Base-by-base conservation (phyloP, 1,140 invertebrate species). In the Drosophila insularis region DNA sequence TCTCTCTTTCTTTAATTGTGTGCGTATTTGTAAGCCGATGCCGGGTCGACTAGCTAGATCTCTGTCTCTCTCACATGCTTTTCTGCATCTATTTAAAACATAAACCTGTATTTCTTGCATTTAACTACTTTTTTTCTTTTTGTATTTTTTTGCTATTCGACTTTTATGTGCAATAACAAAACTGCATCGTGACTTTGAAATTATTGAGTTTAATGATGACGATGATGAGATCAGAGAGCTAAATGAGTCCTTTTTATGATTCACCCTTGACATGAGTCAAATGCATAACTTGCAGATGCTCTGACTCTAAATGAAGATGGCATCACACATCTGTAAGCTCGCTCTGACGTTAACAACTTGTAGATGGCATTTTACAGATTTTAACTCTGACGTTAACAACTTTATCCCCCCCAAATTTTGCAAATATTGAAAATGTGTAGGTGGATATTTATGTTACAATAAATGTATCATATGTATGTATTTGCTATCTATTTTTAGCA, bases 101-200 rank as follows among this genome's bases (percentile, higher is more conserved):
- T 13, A 61, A 76, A 76, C 73, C 62, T 14, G 72, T 76, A 76
- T 75, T 54, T 19, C 66, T 63, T 60, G 40, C 60, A 55, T 31
- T 13, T 31, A 27, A 23, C 23, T 23, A 5, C 27, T 27, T 27
- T 5, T 27, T 27, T 5, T 27, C n/a, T 27, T 5, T 27, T 27
- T 27, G 4, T 27, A 23, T 19, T 60, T 53, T 32, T 70, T 17
- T 58, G 70, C 66, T 70, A 59, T 65, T 55, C 2, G 6, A 39
- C 53, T 19, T 66, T 23, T 71, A 73, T 67, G 63, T 68, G 64
- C 64, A 40, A 55, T 31, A 46, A 62, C 56, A 27, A 67, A 23
- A 55, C 56, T 68, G 71, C 68, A 61, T 55, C 72, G 71, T 74
- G 71, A 74, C 50, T 74, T 40, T 7, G 8, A 63, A 53, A 74